Evolutionary conservation across 2,797 vertebrate species (phyloP).

Genomic region (Chaetodon trifasciatus): DNA sequence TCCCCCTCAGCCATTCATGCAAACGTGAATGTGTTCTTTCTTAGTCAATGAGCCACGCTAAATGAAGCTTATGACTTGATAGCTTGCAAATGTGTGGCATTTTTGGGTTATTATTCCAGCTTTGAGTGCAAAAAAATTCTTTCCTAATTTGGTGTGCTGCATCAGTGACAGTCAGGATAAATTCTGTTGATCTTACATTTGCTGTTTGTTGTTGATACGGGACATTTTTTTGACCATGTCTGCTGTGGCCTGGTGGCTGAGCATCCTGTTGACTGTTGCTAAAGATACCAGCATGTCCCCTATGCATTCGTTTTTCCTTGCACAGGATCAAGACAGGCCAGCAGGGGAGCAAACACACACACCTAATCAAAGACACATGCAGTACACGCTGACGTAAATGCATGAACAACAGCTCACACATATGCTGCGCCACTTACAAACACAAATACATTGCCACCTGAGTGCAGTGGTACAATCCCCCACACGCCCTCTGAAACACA

Average conservation of each 20-base stretch:
- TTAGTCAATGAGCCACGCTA: conserved; percentile 52
- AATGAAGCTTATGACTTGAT: conserved; percentile 54
- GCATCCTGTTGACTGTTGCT: conserved; percentile 71
- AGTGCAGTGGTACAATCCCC: conserved; percentile 55
- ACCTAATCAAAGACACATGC: conserved; percentile 18
- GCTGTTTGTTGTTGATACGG: conserved; percentile 5
- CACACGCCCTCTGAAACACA: conserved; percentile 21
- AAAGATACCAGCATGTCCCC: conserved; percentile 68
- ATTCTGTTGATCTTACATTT: conserved; percentile 11
- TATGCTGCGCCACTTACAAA: conserved; percentile 23
- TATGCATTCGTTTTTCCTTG: conserved; percentile 42
- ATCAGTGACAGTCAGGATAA: conserved; percentile 12
- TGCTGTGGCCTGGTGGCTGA: conserved; percentile 36
- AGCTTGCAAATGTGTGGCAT: conserved; percentile 39
- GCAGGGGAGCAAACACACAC: conserved; percentile 27
- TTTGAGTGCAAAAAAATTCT: conserved; percentile 25
- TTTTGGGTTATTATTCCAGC: conserved; percentile 30
- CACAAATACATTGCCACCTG: conserved; percentile 56
- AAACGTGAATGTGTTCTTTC: conserved; percentile 52
- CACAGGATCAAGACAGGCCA: conserved; percentile 52
- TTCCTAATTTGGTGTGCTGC: conserved; percentile 27
- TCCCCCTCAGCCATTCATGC: conserved; percentile 59
- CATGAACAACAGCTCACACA: conserved; percentile 49
- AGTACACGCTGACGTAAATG: conserved; percentile 22
- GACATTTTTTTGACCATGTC: not conserved